These are phyloP conservation scores for Napeogenes inachia DNA, from an alignment of 2,888 invertebrate species.

Conservation along the genomic window DNA sequence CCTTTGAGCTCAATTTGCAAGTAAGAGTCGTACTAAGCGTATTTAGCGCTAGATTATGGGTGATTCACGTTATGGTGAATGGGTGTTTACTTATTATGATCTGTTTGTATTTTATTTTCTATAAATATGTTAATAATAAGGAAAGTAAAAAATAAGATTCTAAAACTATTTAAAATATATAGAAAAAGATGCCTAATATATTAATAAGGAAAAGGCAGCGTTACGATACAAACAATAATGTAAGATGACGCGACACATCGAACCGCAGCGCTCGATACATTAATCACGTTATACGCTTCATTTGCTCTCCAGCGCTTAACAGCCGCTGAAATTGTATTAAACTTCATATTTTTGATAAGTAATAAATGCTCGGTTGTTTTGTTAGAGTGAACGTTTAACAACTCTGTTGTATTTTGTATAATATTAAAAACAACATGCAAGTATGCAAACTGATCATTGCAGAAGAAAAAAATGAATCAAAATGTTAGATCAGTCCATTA, in stretches of 20 bases:
- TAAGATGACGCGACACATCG: constrained; percentile 29
- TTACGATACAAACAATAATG: constrained; percentile 2
- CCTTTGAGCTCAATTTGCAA: constrained; percentile 75
- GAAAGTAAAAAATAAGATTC: no score
- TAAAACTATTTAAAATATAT: no score
- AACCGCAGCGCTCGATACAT: constrained; percentile 38
- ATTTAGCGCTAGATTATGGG: constrained; percentile 53
- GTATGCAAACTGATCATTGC: no score
- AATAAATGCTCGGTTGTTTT: background rate
- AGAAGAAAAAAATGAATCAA: no score
- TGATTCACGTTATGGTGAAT: constrained; percentile 17
- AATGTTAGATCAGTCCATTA: no score
- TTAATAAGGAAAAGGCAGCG: no score
- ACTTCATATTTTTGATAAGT: constrained; percentile 1
- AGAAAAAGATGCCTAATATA: no score
- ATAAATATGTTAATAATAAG: background rate
- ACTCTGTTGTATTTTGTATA: background rate
- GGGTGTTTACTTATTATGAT: constrained; percentile 3
- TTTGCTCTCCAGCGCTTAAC: constrained; percentile 35
- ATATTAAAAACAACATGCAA: no score
- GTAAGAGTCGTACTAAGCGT: constrained; percentile 59
- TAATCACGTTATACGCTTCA: constrained; percentile 60
- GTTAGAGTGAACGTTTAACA: background rate
- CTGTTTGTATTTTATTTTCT: background rate
- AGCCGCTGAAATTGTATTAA: constrained; percentile 3